These are phyloP conservation scores for Orchesella flavescens DNA, from an alignment of 2,888 invertebrate genomes.

Conservation along the genomic window DNA sequence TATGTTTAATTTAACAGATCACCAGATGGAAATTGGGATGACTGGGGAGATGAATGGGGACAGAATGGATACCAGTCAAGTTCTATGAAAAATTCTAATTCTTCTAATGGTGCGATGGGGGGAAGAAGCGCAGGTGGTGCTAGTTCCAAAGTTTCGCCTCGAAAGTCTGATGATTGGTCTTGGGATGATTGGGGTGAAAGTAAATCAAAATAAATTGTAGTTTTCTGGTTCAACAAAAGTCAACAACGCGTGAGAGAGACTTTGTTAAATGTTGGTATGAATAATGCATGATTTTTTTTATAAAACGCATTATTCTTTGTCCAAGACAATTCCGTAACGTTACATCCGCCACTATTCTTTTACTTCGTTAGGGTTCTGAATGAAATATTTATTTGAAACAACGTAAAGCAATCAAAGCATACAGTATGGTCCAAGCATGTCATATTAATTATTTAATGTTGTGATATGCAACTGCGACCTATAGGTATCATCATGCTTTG, in stretches of 20 bases:
- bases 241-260: neutral
- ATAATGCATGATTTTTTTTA: neutral
- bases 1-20: constrained; percentile 28
- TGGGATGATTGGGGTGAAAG: constrained; percentile 68
- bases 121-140: constrained; percentile 42
- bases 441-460: too few species aligned
- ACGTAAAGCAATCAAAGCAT: too few species aligned
- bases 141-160: constrained; percentile 44
- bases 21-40: constrained; percentile 66
- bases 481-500: too few species aligned
- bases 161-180: constrained; percentile 71
- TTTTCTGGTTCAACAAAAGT: constrained; percentile 27
- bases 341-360: too few species aligned
- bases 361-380: too few species aligned
- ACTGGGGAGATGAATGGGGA: constrained; percentile 68
- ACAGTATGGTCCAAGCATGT: too few species aligned
- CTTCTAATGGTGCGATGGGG: neutral
- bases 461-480: too few species aligned
- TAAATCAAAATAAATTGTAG: constrained; percentile 60
- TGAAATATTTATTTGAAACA: too few species aligned
- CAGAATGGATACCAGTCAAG: constrained; percentile 61
- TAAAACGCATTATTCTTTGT: neutral
- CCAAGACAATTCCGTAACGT: neutral
- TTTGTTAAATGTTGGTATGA: neutral
- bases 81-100: constrained; percentile 43